Evolutionary conservation across 2,113 vertebrate genomes (phyloP), one percentile per base, ranked within the genome.

Genomic region (Rattus rattus): DNA sequence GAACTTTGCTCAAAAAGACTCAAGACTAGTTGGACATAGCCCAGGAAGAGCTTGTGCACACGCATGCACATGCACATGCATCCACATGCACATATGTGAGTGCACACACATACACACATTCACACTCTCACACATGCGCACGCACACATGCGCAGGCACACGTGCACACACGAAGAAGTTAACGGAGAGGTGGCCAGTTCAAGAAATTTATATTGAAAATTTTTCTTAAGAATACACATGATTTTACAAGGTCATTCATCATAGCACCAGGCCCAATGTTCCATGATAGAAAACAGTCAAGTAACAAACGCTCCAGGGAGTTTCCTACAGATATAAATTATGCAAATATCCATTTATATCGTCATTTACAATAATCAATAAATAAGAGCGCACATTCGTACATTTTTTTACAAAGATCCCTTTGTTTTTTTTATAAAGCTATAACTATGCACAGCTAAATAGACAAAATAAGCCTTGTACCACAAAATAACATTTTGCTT

Each of bases 401-500:
- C 97, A 96, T 94, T 88, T 47, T 73, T 98, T 97, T 98, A 98
- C 97, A 99, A 88, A 95, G 97, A 97, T 95, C 97, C 88, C 59
- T 90, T 98, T 98, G 97, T 97, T 91, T 91, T 97, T 83, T 90
- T 67, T 67, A 98, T 97, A 98, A 90, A 98, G 98, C 97, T 97
- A 97, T 73, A 95, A 88, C 77, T 90, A 65, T 63, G 61, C 98
- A 98, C 94, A 94, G 8, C 95, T 98, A 95, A 88, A 75, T 95
- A 98, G 98, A 98, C 97, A 98, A 98, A 99, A 98, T 98, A 98
- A 94, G 97, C 97, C 97, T 97, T 91, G 95, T 98, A 98, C 98
- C 98, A 98, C 98, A 98, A 98, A 98, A 98, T 98, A 98, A 97
- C 88, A 86, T 96, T 97, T 96, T 88, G 36, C 88, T 93, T 94